phyloP scores from a whole-genome alignment of 2,888 invertebrate species.

The Kuschelorhynchus macadamiae region DNA sequence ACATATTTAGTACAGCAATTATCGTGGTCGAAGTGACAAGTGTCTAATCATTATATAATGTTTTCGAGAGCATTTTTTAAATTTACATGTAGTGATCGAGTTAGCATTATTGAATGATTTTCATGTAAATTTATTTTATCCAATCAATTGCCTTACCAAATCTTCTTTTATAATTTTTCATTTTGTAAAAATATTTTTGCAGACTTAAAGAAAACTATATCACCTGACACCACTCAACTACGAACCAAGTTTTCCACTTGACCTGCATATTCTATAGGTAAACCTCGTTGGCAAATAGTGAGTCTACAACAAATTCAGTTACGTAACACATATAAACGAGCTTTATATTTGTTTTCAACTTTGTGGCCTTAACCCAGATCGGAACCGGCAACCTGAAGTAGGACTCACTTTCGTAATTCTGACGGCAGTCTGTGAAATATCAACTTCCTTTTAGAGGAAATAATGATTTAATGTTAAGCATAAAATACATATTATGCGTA shows the following conservation, averaged over 20 bases:
- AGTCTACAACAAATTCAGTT: slow-evolving; percentile 46
- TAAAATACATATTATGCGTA: not conserved
- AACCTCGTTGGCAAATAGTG: slow-evolving; percentile 38
- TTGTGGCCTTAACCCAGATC: slow-evolving; percentile 51
- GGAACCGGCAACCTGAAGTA: slow-evolving; percentile 47
- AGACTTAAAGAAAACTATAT: no score
- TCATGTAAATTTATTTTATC: no score
- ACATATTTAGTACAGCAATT: not conserved
- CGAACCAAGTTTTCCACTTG: no score
- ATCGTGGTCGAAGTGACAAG: not conserved
- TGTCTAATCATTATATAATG: no score
- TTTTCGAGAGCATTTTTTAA: no score
- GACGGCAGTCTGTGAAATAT: slow-evolving; percentile 48
- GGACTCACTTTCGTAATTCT: slow-evolving; percentile 49
- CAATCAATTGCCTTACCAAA: no score
- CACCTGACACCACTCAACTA: no score
- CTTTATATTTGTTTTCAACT: slow-evolving; percentile 46
- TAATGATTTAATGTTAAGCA: slow-evolving; percentile 30
- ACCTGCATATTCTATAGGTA: not conserved
- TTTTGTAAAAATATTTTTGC: no score
- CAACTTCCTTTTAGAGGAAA: slow-evolving; percentile 51
- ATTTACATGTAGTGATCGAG: no score
- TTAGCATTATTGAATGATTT: no score
- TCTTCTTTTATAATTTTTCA: no score
- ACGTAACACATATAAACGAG: slow-evolving; percentile 45